A percentile compares a stretch with the other conserved stretches of the same genome.
Conservation (phyloP, 2,113 vertebrate species). For the Aythya baeri region DNA sequence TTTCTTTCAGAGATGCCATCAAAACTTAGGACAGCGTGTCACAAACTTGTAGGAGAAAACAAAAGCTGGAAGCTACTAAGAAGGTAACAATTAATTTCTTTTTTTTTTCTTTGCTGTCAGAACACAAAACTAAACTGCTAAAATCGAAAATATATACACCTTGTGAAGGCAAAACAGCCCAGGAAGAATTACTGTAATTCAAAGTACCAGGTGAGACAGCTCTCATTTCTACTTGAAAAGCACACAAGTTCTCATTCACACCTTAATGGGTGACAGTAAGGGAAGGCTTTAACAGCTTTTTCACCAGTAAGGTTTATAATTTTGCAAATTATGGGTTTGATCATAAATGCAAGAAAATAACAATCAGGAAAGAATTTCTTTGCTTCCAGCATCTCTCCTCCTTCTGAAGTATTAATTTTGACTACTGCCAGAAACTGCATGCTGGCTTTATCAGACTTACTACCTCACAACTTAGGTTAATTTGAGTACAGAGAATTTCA, state of each 20-base stretch:
- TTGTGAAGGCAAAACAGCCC: rapidly evolving
- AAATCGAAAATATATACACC: neutral
- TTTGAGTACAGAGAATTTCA: neutral
- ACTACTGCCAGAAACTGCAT: neutral
- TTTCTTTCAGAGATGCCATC: neutral
- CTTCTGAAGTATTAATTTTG: neutral
- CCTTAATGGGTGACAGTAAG: neutral
- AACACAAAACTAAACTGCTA: conserved; percentile 12
- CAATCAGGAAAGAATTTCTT: neutral
- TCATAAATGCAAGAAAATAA: conserved; percentile 6
- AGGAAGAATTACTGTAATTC: neutral
- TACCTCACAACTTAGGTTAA: neutral
- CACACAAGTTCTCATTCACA: neutral
- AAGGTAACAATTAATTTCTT: neutral
- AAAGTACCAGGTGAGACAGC: neutral
- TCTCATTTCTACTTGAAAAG: neutral
- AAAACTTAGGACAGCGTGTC: neutral
- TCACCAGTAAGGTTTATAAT: neutral
- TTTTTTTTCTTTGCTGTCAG: neutral
- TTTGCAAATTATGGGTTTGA: neutral
- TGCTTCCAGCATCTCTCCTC: neutral
- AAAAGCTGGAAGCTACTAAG: neutral
- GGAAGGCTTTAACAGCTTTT: neutral
- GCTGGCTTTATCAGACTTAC: neutral
- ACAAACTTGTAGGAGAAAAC: neutral